Evolutionary conservation across 2,113 vertebrate species (phyloP).

Genomic region (Nothoprocta pentlandii): DNA sequence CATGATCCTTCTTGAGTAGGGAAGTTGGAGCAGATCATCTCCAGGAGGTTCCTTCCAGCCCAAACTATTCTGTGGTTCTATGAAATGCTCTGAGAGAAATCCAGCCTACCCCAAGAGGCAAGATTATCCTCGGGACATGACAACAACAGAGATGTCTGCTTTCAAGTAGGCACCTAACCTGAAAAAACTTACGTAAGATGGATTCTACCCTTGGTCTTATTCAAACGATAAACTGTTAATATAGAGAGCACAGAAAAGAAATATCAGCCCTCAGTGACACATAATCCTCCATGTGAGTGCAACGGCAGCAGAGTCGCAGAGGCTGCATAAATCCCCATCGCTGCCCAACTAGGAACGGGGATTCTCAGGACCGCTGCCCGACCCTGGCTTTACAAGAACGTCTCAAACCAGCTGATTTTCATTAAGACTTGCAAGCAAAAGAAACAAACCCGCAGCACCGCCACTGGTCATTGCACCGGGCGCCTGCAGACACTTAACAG

Average conservation of each 20-base stretch:
- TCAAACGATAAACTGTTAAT: background rate
- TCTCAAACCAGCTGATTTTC: slow-evolving; percentile 32
- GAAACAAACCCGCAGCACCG: slow-evolving; percentile 34
- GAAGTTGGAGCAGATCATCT: too few relatives aligned
- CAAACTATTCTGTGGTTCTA: too few relatives aligned
- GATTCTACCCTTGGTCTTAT: background rate
- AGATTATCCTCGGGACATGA: background rate
- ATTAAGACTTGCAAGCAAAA: slow-evolving; percentile 28
- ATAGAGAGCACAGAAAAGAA: background rate
- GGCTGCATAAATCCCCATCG: background rate
- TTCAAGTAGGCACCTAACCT: background rate
- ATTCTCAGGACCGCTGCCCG: background rate
- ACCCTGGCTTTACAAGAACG: background rate
- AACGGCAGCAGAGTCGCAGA: background rate
- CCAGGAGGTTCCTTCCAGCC: too few relatives aligned
- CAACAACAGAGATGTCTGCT: background rate
- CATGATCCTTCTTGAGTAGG: too few relatives aligned
- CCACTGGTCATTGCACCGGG: slow-evolving; percentile 5
- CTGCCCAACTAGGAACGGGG: background rate
- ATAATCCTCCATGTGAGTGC: background rate
- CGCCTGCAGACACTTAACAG: background rate
- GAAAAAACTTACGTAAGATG: background rate
- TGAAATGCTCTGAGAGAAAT: background rate
- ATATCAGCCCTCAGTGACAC: background rate
- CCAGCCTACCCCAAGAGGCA: background rate